phyloP scores from a whole-genome alignment of 2,888 invertebrate genomes.

The Terebella lapidaria region DNA sequence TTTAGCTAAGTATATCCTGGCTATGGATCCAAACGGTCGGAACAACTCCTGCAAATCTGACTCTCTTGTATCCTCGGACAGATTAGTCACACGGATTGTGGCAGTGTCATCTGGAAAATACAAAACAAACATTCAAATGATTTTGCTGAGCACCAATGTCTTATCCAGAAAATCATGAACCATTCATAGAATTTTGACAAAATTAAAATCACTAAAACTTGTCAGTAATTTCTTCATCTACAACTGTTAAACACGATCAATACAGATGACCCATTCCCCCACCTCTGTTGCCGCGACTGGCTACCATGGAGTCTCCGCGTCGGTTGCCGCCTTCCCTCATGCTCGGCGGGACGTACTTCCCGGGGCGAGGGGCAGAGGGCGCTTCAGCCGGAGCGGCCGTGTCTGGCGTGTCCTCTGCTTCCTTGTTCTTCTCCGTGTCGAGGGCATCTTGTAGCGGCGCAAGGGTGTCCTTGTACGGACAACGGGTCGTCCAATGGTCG shows the following conservation, averaged over 20 bases:
- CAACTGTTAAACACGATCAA: too few species aligned
- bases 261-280: neutral
- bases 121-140: neutral
- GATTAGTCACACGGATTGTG: slow-evolving; percentile 93
- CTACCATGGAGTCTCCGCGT: slow-evolving; percentile 65
- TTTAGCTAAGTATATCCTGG: slow-evolving; percentile 91
- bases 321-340: slow-evolving; percentile 72
- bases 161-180: too few species aligned
- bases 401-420: slow-evolving; percentile 12
- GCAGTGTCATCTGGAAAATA: slow-evolving; percentile 56
- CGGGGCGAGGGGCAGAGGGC: slow-evolving; percentile 34
- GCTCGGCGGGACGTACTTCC: slow-evolving; percentile 73
- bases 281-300: slow-evolving; percentile 42
- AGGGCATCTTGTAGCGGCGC: slow-evolving; percentile 45
- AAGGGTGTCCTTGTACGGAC: slow-evolving; percentile 92
- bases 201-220: too few species aligned
- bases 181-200: too few species aligned
- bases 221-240: too few species aligned
- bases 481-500: slow-evolving; percentile 97
- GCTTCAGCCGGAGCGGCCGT: slow-evolving; percentile 26
- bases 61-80: slow-evolving; percentile 90
- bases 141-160: neutral
- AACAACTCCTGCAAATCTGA: slow-evolving; percentile 93
- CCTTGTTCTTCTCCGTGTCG: slow-evolving; percentile 8
- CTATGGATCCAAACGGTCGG: slow-evolving; percentile 85